phyloP scores from a whole-genome alignment of 2,888 invertebrate species.

The Cyclophora albipunctata region DNA sequence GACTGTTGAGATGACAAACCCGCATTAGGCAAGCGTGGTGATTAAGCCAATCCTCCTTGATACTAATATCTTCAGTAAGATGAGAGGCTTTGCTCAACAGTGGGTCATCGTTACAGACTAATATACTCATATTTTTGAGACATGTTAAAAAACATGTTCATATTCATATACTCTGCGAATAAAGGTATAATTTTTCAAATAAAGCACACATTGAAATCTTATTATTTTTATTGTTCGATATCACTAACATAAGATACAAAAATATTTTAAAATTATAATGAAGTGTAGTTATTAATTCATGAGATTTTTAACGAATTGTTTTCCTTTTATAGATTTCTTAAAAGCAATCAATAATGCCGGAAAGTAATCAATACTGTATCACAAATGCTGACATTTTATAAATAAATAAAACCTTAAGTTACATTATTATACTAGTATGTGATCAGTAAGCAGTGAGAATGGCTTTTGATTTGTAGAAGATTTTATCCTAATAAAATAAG shows the following conservation, averaged over 20 bases:
- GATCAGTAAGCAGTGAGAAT: conserved; percentile 35
- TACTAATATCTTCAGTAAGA: too few relatives aligned
- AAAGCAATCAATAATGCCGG: conserved; percentile 15
- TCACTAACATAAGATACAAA: conserved; percentile 65
- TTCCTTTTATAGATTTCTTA: conserved; percentile 14
- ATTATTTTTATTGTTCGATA: conserved; percentile 44
- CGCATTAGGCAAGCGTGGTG: too few relatives aligned
- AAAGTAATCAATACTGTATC: conserved; percentile 22
- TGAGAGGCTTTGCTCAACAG: too few relatives aligned
- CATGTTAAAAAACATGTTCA: too few relatives aligned
- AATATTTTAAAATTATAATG: conserved; percentile 57
- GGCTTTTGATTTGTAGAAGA: conserved; percentile 14
- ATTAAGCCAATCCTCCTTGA: too few relatives aligned
- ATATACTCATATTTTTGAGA: too few relatives aligned
- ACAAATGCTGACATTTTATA: conserved; percentile 29
- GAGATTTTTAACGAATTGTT: conserved; percentile 25
- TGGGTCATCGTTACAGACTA: too few relatives aligned
- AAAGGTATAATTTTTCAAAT: too few relatives aligned
- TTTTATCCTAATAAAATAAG: conserved; percentile 24
- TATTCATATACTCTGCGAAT: too few relatives aligned
- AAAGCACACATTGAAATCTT: not conserved
- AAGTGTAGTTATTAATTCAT: conserved; percentile 33
- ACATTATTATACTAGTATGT: conserved; percentile 28
- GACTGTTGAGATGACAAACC: too few relatives aligned
- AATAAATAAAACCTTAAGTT: conserved; percentile 35